phyloP scores from a whole-genome alignment of 2,888 invertebrate species.

The Philhelius pedissequus region DNA sequence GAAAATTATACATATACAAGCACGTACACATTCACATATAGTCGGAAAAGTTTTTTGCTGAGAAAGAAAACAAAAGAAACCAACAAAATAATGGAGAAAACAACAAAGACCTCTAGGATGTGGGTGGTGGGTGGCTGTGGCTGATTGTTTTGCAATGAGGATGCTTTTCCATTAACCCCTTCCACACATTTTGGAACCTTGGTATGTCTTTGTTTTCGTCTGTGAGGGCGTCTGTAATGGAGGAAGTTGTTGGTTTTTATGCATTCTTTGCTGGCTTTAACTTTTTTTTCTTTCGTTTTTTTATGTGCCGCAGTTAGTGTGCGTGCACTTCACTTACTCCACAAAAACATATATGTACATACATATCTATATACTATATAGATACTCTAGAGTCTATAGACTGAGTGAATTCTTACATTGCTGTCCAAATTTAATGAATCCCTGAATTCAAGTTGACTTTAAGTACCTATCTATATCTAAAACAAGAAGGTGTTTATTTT shows the following conservation, averaged over 20 bases:
- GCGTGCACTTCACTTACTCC: constrained; percentile 1
- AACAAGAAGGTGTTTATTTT: no score
- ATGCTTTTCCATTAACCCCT: constrained; percentile 15
- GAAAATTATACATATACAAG: neutral
- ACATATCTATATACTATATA: no score
- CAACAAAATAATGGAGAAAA: neutral
- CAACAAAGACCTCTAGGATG: constrained; percentile 27
- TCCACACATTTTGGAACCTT: neutral
- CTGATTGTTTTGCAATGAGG: constrained; percentile 55
- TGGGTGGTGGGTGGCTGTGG: constrained; percentile 11
- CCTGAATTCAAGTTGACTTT: no score
- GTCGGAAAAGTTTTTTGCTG: neutral
- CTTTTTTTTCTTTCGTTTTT: neutral
- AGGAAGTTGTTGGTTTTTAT: constrained; percentile 3
- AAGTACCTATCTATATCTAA: neutral
- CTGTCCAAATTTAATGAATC: neutral
- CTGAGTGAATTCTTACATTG: neutral
- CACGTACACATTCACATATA: neutral
- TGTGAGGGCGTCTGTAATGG: neutral
- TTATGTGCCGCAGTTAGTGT: neutral
- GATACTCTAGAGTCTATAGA: no score
- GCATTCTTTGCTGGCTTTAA: neutral
- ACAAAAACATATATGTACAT: neutral
- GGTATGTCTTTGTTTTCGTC: neutral
- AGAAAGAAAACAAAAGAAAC: neutral